These are phyloP conservation scores for Passerina amoena DNA, from an alignment of 2,113 vertebrate species.

Conservation along the genomic window DNA sequence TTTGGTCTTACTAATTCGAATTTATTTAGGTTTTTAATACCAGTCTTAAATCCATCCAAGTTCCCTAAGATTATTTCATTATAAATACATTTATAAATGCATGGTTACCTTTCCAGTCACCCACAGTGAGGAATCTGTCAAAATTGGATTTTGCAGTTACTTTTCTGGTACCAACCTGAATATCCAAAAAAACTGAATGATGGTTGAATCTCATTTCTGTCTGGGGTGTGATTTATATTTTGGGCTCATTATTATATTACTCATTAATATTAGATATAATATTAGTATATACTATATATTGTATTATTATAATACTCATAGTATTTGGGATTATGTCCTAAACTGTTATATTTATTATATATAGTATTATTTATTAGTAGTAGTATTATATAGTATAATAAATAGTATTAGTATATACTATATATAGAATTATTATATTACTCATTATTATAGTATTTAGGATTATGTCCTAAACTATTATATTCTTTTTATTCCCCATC, in stretches of 20 bases:
- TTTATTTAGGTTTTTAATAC: background rate
- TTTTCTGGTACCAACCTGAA: background rate
- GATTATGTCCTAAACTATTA: background rate
- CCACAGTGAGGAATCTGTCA: background rate
- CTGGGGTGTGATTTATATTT: background rate
- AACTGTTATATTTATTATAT: background rate
- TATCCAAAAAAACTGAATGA: background rate
- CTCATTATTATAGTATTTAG: background rate
- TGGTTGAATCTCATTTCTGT: background rate
- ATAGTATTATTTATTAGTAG: no score
- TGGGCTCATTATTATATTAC: background rate
- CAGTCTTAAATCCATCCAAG: background rate
- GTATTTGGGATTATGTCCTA: background rate
- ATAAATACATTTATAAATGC: background rate
- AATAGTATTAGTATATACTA: no score
- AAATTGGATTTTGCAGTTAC: background rate
- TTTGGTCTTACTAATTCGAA: background rate
- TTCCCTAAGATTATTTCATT: background rate
- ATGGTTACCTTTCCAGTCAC: background rate
- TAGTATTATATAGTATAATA: no score
- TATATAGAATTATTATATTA: no score
- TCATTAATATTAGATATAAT: no score
- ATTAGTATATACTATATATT: no score
- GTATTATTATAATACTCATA: background rate
- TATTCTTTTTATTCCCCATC: fast-evolving